Evolutionary conservation across 2,888 invertebrate genomes (phyloP).

Genomic region (Hemistola chrysoprasaria): DNA sequence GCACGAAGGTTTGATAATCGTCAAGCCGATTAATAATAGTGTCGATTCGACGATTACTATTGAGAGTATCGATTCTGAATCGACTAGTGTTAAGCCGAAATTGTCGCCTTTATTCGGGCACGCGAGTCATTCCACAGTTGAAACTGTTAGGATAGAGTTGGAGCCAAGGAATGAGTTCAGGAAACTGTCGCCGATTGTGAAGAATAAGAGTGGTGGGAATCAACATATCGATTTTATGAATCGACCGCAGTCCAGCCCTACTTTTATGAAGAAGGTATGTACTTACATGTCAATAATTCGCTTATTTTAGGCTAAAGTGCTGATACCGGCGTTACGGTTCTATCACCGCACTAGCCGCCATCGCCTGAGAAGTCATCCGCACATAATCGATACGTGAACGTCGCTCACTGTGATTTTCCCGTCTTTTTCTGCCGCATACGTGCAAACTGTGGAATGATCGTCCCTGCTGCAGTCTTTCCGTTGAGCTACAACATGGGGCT

Average conservation of each 20-base stretch:
- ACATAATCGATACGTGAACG: too few relatives aligned
- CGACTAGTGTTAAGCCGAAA: conserved; percentile 57
- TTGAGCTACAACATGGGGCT: too few relatives aligned
- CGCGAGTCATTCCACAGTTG: conserved; percentile 49
- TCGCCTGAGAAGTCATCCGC: too few relatives aligned
- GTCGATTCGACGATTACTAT: conserved; percentile 68
- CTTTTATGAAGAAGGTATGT: conserved; percentile 55
- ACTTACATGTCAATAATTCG: not conserved
- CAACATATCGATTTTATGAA: conserved; percentile 66
- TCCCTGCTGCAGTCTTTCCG: too few relatives aligned
- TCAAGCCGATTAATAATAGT: conserved; percentile 63
- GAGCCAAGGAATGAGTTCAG: conserved; percentile 67
- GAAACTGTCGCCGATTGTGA: conserved; percentile 69
- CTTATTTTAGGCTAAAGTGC: too few relatives aligned
- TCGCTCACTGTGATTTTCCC: too few relatives aligned
- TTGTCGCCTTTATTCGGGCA: conserved; percentile 71
- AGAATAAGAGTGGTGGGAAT: conserved; percentile 49
- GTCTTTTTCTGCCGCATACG: too few relatives aligned
- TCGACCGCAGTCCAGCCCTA: conserved; percentile 72
- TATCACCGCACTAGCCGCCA: too few relatives aligned
- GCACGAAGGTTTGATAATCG: conserved; percentile 56
- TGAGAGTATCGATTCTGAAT: conserved; percentile 62
- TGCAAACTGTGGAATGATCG: too few relatives aligned
- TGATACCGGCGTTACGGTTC: too few relatives aligned
- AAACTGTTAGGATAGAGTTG: conserved; percentile 62